Conservation (phyloP, 2,797 vertebrate species). For the Typhlichthys eigenmanni region DNA sequence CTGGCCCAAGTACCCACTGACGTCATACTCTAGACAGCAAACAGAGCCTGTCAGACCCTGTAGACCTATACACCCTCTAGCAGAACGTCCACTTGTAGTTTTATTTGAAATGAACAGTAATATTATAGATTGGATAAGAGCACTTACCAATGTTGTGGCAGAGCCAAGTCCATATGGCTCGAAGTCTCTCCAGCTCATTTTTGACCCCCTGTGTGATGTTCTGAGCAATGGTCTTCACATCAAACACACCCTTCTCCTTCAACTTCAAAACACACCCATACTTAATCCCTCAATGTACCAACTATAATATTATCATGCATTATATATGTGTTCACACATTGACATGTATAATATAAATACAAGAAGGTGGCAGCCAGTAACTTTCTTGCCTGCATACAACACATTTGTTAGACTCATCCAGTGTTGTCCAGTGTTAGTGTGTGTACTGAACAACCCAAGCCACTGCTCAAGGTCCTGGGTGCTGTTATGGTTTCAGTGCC, state of each 20-base stretch:
- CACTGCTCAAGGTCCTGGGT: constrained; percentile 23
- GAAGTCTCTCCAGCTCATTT: constrained; percentile 75
- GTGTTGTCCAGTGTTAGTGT: background rate
- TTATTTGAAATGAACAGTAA: background rate
- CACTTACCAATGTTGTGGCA: constrained; percentile 82
- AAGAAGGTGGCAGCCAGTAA: background rate
- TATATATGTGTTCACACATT: too few relatives aligned
- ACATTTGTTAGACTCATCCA: constrained; percentile 9
- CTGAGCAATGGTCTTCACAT: constrained; percentile 67
- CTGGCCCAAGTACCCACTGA: constrained; percentile 75
- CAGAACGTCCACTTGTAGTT: background rate
- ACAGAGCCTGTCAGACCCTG: background rate
- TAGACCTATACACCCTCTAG: background rate
- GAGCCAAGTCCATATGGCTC: constrained; percentile 84
- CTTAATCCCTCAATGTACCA: constrained; percentile 1
- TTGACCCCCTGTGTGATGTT: constrained; percentile 70
- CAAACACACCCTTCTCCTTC: constrained; percentile 56
- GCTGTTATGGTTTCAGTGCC: constrained; percentile 24
- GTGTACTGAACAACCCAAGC: constrained; percentile 18
- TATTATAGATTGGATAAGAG: background rate
- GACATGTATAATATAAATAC: background rate
- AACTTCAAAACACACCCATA: constrained; percentile 64
- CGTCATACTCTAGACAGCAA: constrained; percentile 71
- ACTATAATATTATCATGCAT: too few relatives aligned
- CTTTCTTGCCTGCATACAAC: background rate